Evolutionary conservation across 2,888 invertebrate genomes (phyloP), one percentile per base, ranked within the genome.

Genomic region (Blera fallax): DNA sequence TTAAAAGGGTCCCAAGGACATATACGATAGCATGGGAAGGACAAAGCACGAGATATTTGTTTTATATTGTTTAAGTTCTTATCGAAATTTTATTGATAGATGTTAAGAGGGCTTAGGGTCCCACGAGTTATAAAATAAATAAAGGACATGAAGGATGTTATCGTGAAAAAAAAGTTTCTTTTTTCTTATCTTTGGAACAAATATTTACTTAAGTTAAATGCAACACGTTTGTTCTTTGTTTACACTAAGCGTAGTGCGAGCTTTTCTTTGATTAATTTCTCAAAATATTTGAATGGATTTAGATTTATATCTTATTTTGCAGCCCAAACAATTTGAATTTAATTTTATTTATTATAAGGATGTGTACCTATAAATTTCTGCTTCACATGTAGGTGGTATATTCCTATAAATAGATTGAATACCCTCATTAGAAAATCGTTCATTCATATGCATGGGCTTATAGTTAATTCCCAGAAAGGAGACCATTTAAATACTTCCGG

Each of bases 1-100:
- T 58, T 58, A 58, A 60, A 60, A 60, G 40, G 60, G 24, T 40
- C 60, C 24, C 60, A 60, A 60, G 60, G 60, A 43, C 40, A 60
- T 10, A 8, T 4, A 14, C 2, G 43, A 21, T 18, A 21, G 54
- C 0, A 56, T 18, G 11, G 37, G 58, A 0, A 37, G 21, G 58
- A 58, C 58, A 21, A 64, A 64, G 7, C 18, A 16, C 4, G 45
- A 64, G 64, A 64, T 64, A 64, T 64, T 64, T 64, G 14, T 64
- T 64, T 64, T 48, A 48, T 48, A 32, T 32, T 48, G 18, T 48
- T 48, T 32, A 48, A 64, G 32, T 48, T 64, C 32, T 48, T 64
- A 64, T 64, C 48, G 64, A 32, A 27, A 64, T 64, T 64, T 64
- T 32, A 64, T 64, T 64, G 64, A 64, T 48, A n/a, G 18, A 64